Evolutionary conservation across 2,888 invertebrate genomes (phyloP).

Genomic region (Xanthorhoe spadicearia): DNA sequence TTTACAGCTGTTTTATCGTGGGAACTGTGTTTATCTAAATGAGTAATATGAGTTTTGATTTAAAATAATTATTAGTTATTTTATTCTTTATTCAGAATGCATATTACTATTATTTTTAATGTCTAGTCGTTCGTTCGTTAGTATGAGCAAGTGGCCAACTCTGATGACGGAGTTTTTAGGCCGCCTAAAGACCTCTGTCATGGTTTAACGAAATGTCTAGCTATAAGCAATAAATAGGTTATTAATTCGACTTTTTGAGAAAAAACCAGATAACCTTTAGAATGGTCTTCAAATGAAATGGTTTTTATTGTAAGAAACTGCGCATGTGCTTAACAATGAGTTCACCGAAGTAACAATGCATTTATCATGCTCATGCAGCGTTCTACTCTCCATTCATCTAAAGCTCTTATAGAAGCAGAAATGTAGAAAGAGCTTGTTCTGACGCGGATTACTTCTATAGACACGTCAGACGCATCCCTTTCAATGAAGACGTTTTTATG

Average conservation of each 20-base stretch:
- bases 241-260: too few species aligned
- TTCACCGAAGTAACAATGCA: conserved; percentile 18
- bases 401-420: conserved; percentile 9
- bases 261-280: too few species aligned
- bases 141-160: too few species aligned
- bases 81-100: too few species aligned
- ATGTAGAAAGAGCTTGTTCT: conserved; percentile 13
- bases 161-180: too few species aligned
- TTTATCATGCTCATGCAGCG: conserved; percentile 18
- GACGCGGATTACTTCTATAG: conserved; percentile 24
- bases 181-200: too few species aligned
- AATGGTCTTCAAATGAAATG: too few species aligned
- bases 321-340: not conserved
- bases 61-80: not conserved
- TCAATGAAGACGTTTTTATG: conserved; percentile 7
- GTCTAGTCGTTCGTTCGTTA: too few species aligned
- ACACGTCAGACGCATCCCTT: conserved; percentile 12
- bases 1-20: conserved; percentile 20
- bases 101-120: too few species aligned
- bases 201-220: too few species aligned
- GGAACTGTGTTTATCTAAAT: conserved; percentile 5
- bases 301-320: not conserved
- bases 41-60: not conserved
- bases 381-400: conserved; percentile 18
- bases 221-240: too few species aligned